These are phyloP conservation scores for Chaetops frenatus DNA, from an alignment of 2,113 vertebrate species.

Conservation along the genomic window DNA sequence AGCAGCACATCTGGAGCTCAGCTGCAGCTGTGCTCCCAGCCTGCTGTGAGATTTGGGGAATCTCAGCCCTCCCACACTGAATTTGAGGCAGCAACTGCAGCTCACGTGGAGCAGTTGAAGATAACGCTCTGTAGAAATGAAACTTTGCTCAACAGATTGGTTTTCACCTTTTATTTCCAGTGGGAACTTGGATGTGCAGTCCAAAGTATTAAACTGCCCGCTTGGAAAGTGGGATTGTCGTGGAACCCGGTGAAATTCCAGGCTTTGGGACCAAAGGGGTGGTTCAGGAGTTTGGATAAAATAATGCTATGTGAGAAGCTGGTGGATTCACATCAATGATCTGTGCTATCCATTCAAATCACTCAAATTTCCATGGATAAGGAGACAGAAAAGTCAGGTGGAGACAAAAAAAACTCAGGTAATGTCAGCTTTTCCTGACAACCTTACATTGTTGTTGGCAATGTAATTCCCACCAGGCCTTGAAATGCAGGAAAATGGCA, in stretches of 20 bases:
- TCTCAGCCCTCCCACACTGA: neutral
- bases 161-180: neutral
- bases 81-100: neutral
- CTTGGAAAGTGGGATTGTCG: neutral
- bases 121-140: neutral
- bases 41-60: neutral
- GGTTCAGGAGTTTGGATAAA: neutral
- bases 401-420: neutral
- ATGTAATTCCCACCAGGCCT: neutral
- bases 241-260: neutral
- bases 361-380: neutral
- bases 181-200: neutral
- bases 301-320: neutral
- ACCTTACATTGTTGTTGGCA: neutral
- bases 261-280: neutral
- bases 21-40: neutral
- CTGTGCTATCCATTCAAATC: neutral
- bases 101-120: neutral
- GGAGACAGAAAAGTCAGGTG: neutral
- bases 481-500: neutral
- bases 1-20: slow-evolving; percentile 25
- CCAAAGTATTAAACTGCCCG: neutral
- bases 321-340: neutral
- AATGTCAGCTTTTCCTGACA: neutral
- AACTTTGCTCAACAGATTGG: neutral